A percentile compares a stretch with the other conserved stretches of the same genome.
These are phyloP conservation scores for Chelmon rostratus DNA, from an alignment of 2,797 vertebrate species.

Conservation along the genomic window DNA sequence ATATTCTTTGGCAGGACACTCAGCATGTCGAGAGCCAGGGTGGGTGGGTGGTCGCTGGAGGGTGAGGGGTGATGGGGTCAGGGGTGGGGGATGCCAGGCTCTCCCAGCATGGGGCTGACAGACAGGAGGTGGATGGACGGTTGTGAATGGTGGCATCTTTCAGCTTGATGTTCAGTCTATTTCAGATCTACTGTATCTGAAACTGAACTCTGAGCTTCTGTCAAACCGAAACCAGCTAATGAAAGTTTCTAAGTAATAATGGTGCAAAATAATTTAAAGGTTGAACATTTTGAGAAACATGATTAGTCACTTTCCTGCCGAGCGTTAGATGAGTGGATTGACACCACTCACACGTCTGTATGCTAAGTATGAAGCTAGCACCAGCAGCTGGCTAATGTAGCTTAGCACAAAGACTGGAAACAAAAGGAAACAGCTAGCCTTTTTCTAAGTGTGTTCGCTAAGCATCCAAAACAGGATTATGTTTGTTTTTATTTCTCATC, in stretches of 20 bases:
- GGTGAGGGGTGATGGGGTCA: not conserved
- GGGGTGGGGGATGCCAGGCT: not conserved
- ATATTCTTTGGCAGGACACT: slow-evolving; percentile 60
- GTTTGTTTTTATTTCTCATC: too few species aligned
- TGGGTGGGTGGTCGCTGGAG: not conserved
- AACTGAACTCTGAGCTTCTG: not conserved
- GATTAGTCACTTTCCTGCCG: not conserved
- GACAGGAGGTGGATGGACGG: slow-evolving; percentile 32
- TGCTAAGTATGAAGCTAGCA: too few species aligned
- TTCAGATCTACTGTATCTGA: slow-evolving; percentile 18
- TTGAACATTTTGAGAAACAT: not conserved
- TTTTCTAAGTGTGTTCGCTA: too few species aligned
- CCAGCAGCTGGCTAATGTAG: not conserved
- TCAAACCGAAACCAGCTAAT: not conserved
- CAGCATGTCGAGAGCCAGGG: slow-evolving; percentile 25
- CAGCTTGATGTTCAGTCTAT: not conserved
- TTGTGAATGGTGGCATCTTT: slow-evolving; percentile 23
- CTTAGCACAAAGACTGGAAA: not conserved
- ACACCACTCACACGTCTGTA: too few species aligned
- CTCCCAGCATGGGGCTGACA: not conserved
- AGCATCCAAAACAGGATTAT: too few species aligned
- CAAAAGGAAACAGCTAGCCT: too few species aligned
- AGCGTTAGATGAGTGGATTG: not conserved
- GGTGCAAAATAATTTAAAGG: not conserved
- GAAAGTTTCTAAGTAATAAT: not conserved